Evolutionary conservation across 2,113 vertebrate genomes (phyloP).

Genomic region (Microtus richardsoni): DNA sequence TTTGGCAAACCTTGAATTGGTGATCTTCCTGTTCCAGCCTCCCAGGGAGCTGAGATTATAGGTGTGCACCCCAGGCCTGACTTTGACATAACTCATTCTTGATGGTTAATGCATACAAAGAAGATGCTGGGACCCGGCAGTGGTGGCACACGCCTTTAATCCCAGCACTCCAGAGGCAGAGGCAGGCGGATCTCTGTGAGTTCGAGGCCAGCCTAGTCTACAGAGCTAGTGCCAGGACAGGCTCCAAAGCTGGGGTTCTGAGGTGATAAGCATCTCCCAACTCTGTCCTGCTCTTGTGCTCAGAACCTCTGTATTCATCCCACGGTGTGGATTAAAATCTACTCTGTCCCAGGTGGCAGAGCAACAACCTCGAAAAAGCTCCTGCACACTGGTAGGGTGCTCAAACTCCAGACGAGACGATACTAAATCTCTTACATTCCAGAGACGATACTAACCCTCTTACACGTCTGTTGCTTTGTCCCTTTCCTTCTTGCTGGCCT

Average conservation of each 20-base stretch:
- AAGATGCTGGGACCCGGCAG: background rate
- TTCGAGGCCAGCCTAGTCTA: too few relatives aligned
- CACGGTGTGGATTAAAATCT: background rate
- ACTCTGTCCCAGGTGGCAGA: background rate
- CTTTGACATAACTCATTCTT: background rate
- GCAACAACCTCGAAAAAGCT: too few relatives aligned
- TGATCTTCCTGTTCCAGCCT: background rate
- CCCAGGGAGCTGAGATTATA: background rate
- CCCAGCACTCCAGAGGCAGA: too few relatives aligned
- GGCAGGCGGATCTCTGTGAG: too few relatives aligned
- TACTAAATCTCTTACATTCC: too few relatives aligned
- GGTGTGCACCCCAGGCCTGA: background rate
- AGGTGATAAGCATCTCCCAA: background rate
- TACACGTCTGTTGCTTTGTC: background rate
- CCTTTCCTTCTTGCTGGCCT: background rate
- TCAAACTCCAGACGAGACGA: too few relatives aligned
- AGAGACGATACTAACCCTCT: background rate
- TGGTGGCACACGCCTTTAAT: too few relatives aligned
- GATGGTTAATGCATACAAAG: background rate
- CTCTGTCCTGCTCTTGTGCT: background rate
- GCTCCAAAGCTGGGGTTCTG: background rate
- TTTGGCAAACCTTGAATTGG: background rate
- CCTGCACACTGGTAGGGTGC: too few relatives aligned
- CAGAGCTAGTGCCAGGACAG: too few relatives aligned
- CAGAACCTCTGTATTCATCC: background rate